Percentiles rank a stretch among this genome's conserved stretches.
Evolutionary conservation across 2,113 vertebrate species (phyloP).

Genomic region (Grallaria varia): DNA sequence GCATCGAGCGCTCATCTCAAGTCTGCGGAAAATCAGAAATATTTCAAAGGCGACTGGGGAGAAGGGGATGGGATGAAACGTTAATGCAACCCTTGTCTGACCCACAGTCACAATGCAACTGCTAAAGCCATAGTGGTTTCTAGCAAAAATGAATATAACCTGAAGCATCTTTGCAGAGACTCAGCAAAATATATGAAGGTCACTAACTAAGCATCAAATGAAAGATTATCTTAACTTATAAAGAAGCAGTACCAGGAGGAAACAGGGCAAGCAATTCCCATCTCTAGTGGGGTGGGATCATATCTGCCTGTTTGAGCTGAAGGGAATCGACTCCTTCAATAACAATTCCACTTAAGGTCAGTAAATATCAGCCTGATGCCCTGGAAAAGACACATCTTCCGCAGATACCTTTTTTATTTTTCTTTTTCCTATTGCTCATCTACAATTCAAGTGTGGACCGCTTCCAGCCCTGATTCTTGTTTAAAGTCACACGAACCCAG

Average conservation of each 20-base stretch:
- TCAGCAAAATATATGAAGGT: neutral
- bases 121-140: neutral
- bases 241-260: neutral
- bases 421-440: neutral
- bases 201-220: neutral
- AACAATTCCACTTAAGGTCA: neutral
- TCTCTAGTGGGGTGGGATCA: neutral
- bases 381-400: neutral
- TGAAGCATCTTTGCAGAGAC: neutral
- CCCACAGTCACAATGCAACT: neutral
- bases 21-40: neutral
- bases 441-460: neutral
- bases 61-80: neutral
- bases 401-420: neutral
- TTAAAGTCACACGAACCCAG: neutral
- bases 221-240: neutral
- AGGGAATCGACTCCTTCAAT: neutral
- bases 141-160: neutral
- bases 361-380: neutral
- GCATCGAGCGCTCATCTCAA: neutral
- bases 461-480: neutral
- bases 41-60: neutral
- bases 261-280: neutral
- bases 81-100: constrained; percentile 24
- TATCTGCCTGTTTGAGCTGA: neutral